These are phyloP conservation scores for Geophilus truncorum DNA, from an alignment of 2,888 invertebrate genomes.

Conservation along the genomic window DNA sequence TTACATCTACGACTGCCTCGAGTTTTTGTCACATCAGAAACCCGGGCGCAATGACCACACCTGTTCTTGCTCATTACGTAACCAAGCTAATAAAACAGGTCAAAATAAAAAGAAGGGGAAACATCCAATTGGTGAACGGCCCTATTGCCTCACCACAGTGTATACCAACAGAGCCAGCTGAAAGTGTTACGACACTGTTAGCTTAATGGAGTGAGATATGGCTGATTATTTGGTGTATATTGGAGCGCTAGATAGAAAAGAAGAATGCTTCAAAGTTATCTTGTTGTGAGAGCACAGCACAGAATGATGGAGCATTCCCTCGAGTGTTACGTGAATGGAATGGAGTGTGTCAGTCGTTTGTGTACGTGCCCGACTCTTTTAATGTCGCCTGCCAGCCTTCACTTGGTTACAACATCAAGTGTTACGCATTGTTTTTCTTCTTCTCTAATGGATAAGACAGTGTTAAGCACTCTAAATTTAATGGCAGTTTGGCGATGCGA, in stretches of 20 bases:
- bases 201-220: conserved; percentile 27
- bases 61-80: conserved; percentile 9
- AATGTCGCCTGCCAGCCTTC: conserved; percentile 2
- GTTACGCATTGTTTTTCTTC: conserved; percentile 5
- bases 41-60: neutral
- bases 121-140: neutral
- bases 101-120: neutral
- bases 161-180: neutral
- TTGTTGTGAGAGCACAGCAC: conserved; percentile 27
- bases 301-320: conserved; percentile 27
- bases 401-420: neutral
- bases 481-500: neutral
- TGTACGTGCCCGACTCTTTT: conserved; percentile 21
- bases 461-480: neutral
- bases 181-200: conserved; percentile 27
- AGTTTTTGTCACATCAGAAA: neutral
- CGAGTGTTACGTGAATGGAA: conserved; percentile 27
- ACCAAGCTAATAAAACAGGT: neutral
- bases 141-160: neutral
- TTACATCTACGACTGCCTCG: neutral
- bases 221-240: conserved; percentile 27
- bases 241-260: conserved; percentile 25
- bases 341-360: conserved; percentile 27
- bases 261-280: conserved; percentile 27
- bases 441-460: neutral